A percentile compares a stretch with the other conserved stretches of the same genome.
phyloP scores from a whole-genome alignment of 2,888 invertebrate genomes.

The Clepsis dumicolana region DNA sequence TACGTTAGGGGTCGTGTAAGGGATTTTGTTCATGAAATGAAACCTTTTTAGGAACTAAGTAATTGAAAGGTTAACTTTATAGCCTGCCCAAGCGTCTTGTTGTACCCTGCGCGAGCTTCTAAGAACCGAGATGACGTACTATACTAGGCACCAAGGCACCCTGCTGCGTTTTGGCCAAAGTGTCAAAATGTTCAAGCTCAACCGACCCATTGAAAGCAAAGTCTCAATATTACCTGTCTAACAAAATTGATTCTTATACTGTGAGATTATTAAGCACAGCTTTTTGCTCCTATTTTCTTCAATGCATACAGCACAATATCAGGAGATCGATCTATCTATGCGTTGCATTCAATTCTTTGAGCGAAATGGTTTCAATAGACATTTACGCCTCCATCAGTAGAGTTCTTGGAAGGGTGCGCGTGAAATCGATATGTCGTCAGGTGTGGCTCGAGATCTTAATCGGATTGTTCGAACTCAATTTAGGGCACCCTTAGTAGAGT shows the following conservation, averaged over 20 bases:
- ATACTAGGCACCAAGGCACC: constrained; percentile 56
- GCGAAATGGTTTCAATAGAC: constrained; percentile 67
- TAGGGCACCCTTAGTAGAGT: constrained; percentile 50
- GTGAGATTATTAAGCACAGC: constrained; percentile 11
- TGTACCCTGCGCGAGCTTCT: constrained; percentile 78
- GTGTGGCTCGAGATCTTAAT: constrained; percentile 70
- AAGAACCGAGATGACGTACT: constrained; percentile 67
- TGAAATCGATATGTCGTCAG: constrained; percentile 75
- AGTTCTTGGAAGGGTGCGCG: constrained; percentile 69
- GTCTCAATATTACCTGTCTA: constrained; percentile 44
- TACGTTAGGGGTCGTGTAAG: not conserved
- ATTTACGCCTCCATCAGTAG: constrained; percentile 66
- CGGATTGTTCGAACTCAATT: constrained; percentile 58
- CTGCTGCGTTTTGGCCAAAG: constrained; percentile 82
- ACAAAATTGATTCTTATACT: constrained; percentile 32
- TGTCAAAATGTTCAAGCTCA: constrained; percentile 82
- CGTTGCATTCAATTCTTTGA: constrained; percentile 61
- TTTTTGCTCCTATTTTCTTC: constrained; percentile 26
- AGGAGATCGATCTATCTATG: constrained; percentile 66
- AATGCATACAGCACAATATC: constrained; percentile 57
- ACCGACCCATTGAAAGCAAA: constrained; percentile 64
- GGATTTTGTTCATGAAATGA: not conserved
- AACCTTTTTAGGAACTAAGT: not conserved
- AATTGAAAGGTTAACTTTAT: constrained; percentile 47
- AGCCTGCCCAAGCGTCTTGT: constrained; percentile 56